These are phyloP conservation scores for Lophotriccus pileatus DNA, from an alignment of 2,797 vertebrate genomes.

Conservation along the genomic window DNA sequence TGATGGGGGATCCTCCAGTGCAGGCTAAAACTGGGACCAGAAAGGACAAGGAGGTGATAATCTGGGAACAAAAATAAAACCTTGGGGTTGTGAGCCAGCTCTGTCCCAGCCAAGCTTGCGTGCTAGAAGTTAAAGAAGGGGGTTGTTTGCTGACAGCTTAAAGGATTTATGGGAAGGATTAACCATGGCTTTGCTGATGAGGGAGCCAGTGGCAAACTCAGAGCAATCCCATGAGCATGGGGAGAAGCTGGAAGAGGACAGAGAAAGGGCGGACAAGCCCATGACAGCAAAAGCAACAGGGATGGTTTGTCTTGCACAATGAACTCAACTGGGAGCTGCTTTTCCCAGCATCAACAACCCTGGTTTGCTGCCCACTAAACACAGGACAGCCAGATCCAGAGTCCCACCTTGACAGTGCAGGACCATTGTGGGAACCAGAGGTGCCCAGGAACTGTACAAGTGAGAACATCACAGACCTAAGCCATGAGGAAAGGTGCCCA, in stretches of 20 bases:
- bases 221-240: background rate
- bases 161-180: constrained; percentile 67
- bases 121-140: constrained; percentile 46
- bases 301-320: background rate
- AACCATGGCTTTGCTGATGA: constrained; percentile 54
- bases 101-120: background rate
- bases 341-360: background rate
- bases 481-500: background rate
- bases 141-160: constrained; percentile 65
- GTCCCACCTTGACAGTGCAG: fast-evolving
- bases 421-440: fast-evolving
- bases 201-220: background rate
- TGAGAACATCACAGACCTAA: background rate
- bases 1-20: background rate
- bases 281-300: background rate
- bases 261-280: background rate
- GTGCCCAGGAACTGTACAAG: background rate
- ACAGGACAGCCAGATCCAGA: fast-evolving
- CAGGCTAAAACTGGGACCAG: background rate
- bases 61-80: constrained; percentile 1
- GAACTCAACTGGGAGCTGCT: fast-evolving
- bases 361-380: background rate
- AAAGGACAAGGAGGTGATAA: background rate
- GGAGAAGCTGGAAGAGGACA: constrained; percentile 16
- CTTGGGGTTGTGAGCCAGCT: background rate